phyloP scores from a whole-genome alignment of 2,113 vertebrate genomes.

The Cyprinodon brontotheroides region DNA sequence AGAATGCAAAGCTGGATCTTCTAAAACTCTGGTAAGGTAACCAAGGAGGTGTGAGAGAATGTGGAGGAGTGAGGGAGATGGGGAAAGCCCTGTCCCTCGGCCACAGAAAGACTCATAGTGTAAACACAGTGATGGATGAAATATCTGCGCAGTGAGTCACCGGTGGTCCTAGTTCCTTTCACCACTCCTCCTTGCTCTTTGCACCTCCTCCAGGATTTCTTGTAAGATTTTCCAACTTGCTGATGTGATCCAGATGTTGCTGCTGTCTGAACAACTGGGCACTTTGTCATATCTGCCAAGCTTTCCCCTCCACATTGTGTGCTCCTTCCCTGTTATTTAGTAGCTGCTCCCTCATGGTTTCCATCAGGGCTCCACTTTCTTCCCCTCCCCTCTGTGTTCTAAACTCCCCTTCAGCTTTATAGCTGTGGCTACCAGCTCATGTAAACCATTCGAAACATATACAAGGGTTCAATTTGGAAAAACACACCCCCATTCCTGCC shows the following conservation, averaged over 20 bases:
- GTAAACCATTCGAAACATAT: constrained; percentile 67
- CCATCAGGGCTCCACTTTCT: neutral
- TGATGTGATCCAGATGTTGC: constrained; percentile 73
- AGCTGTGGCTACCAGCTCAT: constrained; percentile 50
- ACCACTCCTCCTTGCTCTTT: constrained; percentile 14
- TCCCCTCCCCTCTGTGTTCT: constrained; percentile 7
- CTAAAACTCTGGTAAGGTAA: constrained; percentile 21
- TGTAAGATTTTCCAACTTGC: constrained; percentile 70
- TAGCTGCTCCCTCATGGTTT: constrained; percentile 10
- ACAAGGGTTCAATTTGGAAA: constrained; percentile 60
- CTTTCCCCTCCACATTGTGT: constrained; percentile 26
- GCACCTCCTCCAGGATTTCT: constrained; percentile 34
- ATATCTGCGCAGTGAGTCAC: constrained; percentile 79
- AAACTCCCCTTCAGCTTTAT: constrained; percentile 31
- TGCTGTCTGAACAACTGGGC: constrained; percentile 66
- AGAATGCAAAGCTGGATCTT: constrained; percentile 10
- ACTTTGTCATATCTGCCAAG: constrained; percentile 66
- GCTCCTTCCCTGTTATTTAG: constrained; percentile 30
- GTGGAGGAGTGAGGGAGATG: constrained; percentile 31
- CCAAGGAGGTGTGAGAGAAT: constrained; percentile 2
- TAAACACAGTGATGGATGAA: constrained; percentile 73
- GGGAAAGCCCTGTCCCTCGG: constrained; percentile 60
- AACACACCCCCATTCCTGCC: constrained; percentile 35
- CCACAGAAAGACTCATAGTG: constrained; percentile 58
- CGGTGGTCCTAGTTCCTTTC: constrained; percentile 38